phyloP scores from a whole-genome alignment of 2,888 invertebrate species.

The Steromphala cineraria region DNA sequence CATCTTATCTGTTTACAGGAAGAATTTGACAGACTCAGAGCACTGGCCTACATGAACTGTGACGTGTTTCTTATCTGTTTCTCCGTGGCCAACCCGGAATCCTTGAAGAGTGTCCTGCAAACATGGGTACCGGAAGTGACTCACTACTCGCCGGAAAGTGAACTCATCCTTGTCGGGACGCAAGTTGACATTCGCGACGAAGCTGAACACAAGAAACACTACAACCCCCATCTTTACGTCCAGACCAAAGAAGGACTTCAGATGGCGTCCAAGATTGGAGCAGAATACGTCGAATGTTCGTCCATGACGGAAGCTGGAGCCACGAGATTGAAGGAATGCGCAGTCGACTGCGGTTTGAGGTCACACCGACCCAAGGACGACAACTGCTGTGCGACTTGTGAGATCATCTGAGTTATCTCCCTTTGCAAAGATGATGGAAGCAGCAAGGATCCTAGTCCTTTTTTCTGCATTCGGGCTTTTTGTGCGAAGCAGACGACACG shows the following conservation, averaged over 20 bases:
- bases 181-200: constrained; percentile 59
- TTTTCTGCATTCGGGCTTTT: neutral
- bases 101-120: constrained; percentile 61
- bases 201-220: constrained; percentile 27
- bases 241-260: constrained; percentile 51
- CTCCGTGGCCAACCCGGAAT: constrained; percentile 61
- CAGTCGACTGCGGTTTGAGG: constrained; percentile 35
- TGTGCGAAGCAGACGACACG: neutral
- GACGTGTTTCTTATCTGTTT: constrained; percentile 71
- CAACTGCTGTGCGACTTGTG: constrained; percentile 25
- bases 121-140: constrained; percentile 68
- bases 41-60: constrained; percentile 70
- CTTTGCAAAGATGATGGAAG: neutral
- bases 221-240: constrained; percentile 26
- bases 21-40: constrained; percentile 68
- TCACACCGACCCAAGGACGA: constrained; percentile 27
- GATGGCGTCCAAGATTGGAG: constrained; percentile 49
- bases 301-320: constrained; percentile 60
- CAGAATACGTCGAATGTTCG: constrained; percentile 64
- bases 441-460: constrained; percentile 8
- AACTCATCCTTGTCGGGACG: constrained; percentile 67
- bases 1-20: constrained; percentile 50
- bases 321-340: constrained; percentile 36
- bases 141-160: constrained; percentile 61
- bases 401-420: constrained; percentile 26